Evolutionary conservation across 1,140 invertebrate species (phyloP).

Genomic region (Drosophila nigromelanica): DNA sequence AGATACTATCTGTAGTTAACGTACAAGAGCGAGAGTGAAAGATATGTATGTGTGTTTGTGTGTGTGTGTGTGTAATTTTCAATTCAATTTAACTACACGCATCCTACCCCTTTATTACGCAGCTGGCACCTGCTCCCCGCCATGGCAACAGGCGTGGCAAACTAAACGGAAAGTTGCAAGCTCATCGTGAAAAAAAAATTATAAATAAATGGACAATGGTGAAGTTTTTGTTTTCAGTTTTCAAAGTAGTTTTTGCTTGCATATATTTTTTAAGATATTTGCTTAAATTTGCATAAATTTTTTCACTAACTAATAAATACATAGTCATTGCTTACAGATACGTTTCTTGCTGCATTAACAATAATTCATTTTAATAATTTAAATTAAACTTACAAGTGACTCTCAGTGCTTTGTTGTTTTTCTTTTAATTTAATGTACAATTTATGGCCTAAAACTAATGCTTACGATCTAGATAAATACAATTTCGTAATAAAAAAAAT

Average conservation of each 20-base stretch:
- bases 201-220: conserved; percentile 15
- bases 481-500: conserved; percentile 35
- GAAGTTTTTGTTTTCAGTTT: conserved; percentile 32
- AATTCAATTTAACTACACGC: conserved; percentile 30
- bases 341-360: conserved; percentile 15
- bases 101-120: conserved; percentile 26
- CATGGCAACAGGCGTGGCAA: conserved; percentile 23
- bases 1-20: conserved; percentile 30
- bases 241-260: conserved; percentile 50
- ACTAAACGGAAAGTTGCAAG: conserved; percentile 48
- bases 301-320: conserved; percentile 77
- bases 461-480: conserved; percentile 48
- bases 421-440: conserved; percentile 45
- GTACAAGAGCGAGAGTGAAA: neutral
- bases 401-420: conserved; percentile 71
- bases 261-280: conserved; percentile 63
- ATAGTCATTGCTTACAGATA: conserved; percentile 57
- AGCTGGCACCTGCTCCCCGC: conserved; percentile 33
- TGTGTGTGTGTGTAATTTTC: conserved; percentile 52
- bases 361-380: conserved; percentile 55
- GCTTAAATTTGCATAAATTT: conserved; percentile 72
- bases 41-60: neutral
- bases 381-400: conserved; percentile 74
- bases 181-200: conserved; percentile 33
- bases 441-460: conserved; percentile 22